Evolutionary conservation across 2,888 invertebrate species (phyloP).

Genomic region (Diaprepes abbreviatus): DNA sequence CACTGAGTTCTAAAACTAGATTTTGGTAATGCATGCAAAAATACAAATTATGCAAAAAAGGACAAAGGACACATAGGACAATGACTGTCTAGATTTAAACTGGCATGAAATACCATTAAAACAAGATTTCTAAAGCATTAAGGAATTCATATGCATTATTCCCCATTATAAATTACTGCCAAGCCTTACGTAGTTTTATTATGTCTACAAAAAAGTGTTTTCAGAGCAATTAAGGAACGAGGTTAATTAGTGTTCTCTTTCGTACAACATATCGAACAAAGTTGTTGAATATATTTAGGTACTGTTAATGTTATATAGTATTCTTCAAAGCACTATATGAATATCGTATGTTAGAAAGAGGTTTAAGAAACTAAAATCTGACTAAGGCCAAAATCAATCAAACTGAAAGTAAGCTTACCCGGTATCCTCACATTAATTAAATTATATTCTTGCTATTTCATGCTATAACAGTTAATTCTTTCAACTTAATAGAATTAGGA

Average conservation of each 20-base stretch:
- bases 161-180: constrained; percentile 18
- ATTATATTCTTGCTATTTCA: too few relatives aligned
- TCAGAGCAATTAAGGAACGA: constrained; percentile 17
- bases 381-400: too few relatives aligned
- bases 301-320: too few relatives aligned
- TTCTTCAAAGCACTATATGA: too few relatives aligned
- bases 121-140: constrained; percentile 19
- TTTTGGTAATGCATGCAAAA: constrained; percentile 4
- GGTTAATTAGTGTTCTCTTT: constrained; percentile 19
- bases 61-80: constrained; percentile 9
- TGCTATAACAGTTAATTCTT: too few relatives aligned
- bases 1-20: background rate
- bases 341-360: too few relatives aligned
- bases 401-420: too few relatives aligned
- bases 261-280: constrained; percentile 6
- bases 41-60: background rate
- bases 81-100: constrained; percentile 24
- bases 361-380: too few relatives aligned
- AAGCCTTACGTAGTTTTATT: constrained; percentile 10
- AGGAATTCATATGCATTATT: constrained; percentile 30
- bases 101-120: constrained; percentile 9
- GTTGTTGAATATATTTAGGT: background rate
- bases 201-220: constrained; percentile 27
- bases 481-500: too few relatives aligned
- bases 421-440: too few relatives aligned